phyloP scores from a whole-genome alignment of 2,797 vertebrate species.

The Bryconaethiops microstoma region DNA sequence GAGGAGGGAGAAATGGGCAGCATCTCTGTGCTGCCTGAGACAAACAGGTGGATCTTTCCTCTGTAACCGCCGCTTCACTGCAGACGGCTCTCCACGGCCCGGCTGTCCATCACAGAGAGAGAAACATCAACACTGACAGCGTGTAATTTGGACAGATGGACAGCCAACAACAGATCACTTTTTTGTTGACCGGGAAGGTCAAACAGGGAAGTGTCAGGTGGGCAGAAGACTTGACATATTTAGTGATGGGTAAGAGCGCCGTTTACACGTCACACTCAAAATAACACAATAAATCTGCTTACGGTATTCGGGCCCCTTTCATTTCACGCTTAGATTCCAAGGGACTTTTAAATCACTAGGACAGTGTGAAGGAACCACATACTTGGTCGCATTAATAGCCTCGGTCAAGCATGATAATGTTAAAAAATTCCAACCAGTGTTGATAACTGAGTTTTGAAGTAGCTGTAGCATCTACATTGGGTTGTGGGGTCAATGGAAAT shows the following conservation, averaged over 20 bases:
- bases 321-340: not conserved
- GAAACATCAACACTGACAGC: slow-evolving; percentile 66
- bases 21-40: slow-evolving; percentile 49
- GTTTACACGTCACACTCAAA: slow-evolving; percentile 33
- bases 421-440: not conserved
- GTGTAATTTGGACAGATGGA: slow-evolving; percentile 76
- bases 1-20: slow-evolving; percentile 59
- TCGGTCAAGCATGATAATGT: not conserved
- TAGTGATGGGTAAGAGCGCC: slow-evolving; percentile 34
- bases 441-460: not conserved
- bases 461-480: not conserved
- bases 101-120: slow-evolving; percentile 67
- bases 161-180: slow-evolving; percentile 61
- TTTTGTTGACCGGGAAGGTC: slow-evolving; percentile 70
- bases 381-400: not conserved
- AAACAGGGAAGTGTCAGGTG: slow-evolving; percentile 51
- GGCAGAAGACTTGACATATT: slow-evolving; percentile 46
- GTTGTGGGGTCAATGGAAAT: no score
- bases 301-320: not conserved
- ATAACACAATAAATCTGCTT: slow-evolving; percentile 34
- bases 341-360: slow-evolving; percentile 21
- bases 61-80: slow-evolving; percentile 6
- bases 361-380: slow-evolving; percentile 22
- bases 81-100: slow-evolving; percentile 35
- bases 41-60: slow-evolving; percentile 39